Evolutionary conservation across 92 coral and sea anemone species (phyloP), one percentile per base, ranked within the genome.

Genomic region (Porites evermanni): DNA sequence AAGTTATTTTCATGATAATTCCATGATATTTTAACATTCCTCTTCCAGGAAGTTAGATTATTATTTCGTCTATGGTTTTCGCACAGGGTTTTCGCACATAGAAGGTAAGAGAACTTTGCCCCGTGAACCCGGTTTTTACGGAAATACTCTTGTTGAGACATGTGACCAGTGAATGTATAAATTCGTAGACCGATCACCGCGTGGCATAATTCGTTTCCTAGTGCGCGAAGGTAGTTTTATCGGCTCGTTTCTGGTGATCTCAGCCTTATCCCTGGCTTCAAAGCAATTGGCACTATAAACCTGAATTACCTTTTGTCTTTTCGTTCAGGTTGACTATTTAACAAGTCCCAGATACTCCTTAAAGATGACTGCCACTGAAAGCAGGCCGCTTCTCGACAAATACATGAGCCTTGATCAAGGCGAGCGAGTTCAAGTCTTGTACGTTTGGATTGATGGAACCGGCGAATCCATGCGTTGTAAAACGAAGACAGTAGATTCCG

Each of bases 401-500:
- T 97, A 97, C 81, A 70, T 88, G 81, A 92, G 91, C 16, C 91
- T 97, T 2, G 99, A 97, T 87, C 94, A 93, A 84, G 93, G 96
- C 47, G 90, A 70, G 1, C 61, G 88, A 8, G 93, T 97, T 20
- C 99, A 97, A 87, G 99, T 94, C 4, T 79, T 95, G 94, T 97
- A 97, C 78, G 91, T 97, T 24, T 97, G 99, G 99, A 84, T 97
- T 44, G 99, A 97, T 74, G 99, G 99, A 1, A 86, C 94, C 2
- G 99, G 99, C 21, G 99, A 97, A 89, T 90, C 85, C 14, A 74
- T 97, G 16, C 96, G 99, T 1, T 97, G 99, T 89, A 97, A 97
- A 82, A 95, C 99, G 29, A 97, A 90, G 81, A 97, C 99, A 10
- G 74, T 97, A 72, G 93, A 92, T 5, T 50, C 21, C 11, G 92